Base-by-base conservation (phyloP, 2,888 invertebrate species). In the Drosophila ustulata region DNA sequence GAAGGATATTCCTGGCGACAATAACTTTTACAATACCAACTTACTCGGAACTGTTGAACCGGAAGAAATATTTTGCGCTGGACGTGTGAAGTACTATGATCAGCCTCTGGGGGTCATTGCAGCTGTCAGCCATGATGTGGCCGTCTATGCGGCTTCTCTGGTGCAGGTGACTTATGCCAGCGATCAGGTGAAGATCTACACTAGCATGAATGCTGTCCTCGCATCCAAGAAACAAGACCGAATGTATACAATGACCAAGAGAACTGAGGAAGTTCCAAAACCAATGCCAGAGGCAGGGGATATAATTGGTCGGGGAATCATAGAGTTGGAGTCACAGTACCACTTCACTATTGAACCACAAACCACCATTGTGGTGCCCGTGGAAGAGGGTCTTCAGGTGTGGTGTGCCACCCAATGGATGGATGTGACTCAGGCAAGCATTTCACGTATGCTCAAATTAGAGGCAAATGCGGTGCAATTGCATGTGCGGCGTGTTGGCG, bases 271-370 rank as follows among this genome's bases (percentile, higher is more conserved):
- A 62, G 7, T 47, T 0, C 1, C 25, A 3, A 41, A 37, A 4
- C 25, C 66, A 3, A 23, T 37, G 4, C 28, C 71, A 5, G 65
- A 65, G 1, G 51, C 82, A 0, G 81, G 85, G 0, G 84, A 89
- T 56, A 46, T 89, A 0, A 25, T 69, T 2, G 86, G 77, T 0
- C 71, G 82, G 28, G 96, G 96, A 0, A 93, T 93, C 53, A 91
- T 94, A 50, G 92, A 93, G 56, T 78, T 94, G 61, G 95, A 94
- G 5, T 90, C 93, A 0, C 96, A 97, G 87, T 96, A 95, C 88
- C 96, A 96, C 89, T 96, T 94, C 80, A 94, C 94, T 1, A 95
- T 97, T 95, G 97, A 97, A 82, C 94, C 95, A 0, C 96, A 96
- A 52, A 94, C 94, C 0, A 94, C 95, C 66, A 93, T 96, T 0